Evolutionary conservation across 2,888 invertebrate genomes (phyloP).

Genomic region (Harmothoe impar): DNA sequence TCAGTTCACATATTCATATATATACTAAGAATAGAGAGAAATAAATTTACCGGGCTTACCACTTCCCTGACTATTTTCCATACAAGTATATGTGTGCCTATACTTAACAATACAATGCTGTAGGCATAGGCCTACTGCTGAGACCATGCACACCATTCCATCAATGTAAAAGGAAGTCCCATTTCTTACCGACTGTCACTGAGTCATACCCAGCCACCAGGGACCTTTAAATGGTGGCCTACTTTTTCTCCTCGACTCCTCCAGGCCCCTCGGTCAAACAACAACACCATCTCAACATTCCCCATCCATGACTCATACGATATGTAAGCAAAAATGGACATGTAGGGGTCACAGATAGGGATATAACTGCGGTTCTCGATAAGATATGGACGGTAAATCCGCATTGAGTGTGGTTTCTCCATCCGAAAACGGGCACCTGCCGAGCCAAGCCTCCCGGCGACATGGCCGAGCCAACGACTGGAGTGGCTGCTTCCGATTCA

Average conservation of each 20-base stretch:
- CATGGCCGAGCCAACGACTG: slow-evolving; percentile 14
- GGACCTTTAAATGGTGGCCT: slow-evolving; percentile 55
- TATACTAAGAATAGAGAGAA: no score
- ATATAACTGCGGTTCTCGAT: no score
- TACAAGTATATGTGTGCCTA: no score
- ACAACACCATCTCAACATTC: background rate
- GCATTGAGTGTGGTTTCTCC: background rate
- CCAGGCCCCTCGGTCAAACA: background rate
- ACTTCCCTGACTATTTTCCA: no score
- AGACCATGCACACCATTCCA: background rate
- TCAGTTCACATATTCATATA: no score
- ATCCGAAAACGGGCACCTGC: slow-evolving; percentile 1
- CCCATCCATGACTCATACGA: background rate
- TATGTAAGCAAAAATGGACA: no score
- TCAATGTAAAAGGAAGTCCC: background rate
- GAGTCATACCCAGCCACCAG: background rate
- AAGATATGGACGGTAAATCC: background rate
- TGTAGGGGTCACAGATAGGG: background rate
- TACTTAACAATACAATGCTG: no score
- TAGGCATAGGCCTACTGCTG: background rate
- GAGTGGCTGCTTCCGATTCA: background rate
- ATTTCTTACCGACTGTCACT: background rate
- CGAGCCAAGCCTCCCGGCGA: background rate
- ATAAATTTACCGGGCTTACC: no score
- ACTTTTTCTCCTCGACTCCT: background rate